phyloP scores from a whole-genome alignment of 2,888 invertebrate species.

The Caenorhabditis sulstoni region DNA sequence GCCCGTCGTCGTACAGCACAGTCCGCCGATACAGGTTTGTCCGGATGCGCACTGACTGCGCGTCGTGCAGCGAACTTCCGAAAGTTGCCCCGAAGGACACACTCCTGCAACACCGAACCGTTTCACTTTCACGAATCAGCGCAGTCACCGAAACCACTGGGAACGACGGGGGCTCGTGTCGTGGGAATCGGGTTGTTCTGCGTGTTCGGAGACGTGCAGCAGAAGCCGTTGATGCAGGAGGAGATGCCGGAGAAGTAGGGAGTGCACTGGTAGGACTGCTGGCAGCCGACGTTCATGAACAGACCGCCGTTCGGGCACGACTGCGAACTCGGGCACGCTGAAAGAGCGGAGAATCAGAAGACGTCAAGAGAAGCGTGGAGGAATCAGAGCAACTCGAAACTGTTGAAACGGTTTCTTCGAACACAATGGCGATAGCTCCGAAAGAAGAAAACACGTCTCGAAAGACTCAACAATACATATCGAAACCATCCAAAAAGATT shows the following conservation, averaged over 20 bases:
- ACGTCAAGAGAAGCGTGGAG: too few relatives aligned
- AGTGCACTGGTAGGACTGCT: constrained; percentile 71
- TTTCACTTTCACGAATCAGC: neutral
- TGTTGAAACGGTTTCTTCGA: too few relatives aligned
- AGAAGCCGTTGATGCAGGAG: constrained; percentile 73
- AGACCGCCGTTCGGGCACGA: constrained; percentile 74
- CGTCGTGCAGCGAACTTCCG: constrained; percentile 74
- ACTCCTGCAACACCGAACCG: constrained; percentile 59
- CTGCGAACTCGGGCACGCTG: constrained; percentile 46
- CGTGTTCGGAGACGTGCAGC: constrained; percentile 71
- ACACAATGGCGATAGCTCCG: too few relatives aligned
- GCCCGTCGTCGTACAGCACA: constrained; percentile 75
- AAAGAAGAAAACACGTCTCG: too few relatives aligned
- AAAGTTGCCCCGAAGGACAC: constrained; percentile 75
- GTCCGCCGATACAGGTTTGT: constrained; percentile 76
- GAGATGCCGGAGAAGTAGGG: constrained; percentile 70
- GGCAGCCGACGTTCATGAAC: constrained; percentile 71
- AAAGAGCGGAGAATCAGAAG: constrained; percentile 11
- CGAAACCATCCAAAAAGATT: too few relatives aligned
- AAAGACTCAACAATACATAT: too few relatives aligned
- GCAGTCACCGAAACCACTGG: constrained; percentile 49
- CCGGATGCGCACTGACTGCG: constrained; percentile 72
- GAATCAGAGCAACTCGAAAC: too few relatives aligned
- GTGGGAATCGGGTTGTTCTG: constrained; percentile 34
- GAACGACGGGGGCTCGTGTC: constrained; percentile 30